These are phyloP conservation scores for Tarsius wallacei DNA, from an alignment of 2,797 vertebrate species.

Conservation along the genomic window DNA sequence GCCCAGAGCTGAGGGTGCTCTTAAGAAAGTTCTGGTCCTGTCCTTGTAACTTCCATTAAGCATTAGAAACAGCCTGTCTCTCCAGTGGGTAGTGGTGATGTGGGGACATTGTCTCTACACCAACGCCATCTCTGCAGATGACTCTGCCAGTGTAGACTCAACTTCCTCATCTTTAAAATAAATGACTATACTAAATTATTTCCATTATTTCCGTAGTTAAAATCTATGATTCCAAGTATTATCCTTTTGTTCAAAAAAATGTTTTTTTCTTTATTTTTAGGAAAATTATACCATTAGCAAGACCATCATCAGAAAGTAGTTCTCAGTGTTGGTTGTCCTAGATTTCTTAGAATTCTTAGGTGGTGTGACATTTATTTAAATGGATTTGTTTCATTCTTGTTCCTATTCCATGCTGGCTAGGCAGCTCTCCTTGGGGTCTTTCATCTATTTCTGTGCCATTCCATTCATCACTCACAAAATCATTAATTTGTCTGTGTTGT, in stretches of 20 bases:
- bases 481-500: slow-evolving; percentile 87
- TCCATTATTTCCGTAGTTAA: background rate
- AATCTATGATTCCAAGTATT: background rate
- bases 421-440: slow-evolving; percentile 80
- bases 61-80: background rate
- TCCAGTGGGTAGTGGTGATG: background rate
- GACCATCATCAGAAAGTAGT: background rate
- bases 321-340: background rate
- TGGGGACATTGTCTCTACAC: accelerated
- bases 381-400: slow-evolving; percentile 65
- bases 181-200: background rate
- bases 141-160: background rate
- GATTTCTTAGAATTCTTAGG: slow-evolving; percentile 32
- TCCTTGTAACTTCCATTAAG: background rate
- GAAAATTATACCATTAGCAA: background rate
- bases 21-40: background rate
- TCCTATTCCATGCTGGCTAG: slow-evolving; percentile 61
- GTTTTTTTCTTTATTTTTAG: background rate
- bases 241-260: background rate
- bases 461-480: slow-evolving; percentile 87
- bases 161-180: background rate
- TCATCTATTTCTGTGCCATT: slow-evolving; percentile 79
- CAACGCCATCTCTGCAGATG: background rate
- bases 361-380: slow-evolving; percentile 7
- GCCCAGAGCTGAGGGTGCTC: background rate